Base-by-base conservation (phyloP, 2,113 vertebrate species). In the Cyprinus carpio region DNA sequence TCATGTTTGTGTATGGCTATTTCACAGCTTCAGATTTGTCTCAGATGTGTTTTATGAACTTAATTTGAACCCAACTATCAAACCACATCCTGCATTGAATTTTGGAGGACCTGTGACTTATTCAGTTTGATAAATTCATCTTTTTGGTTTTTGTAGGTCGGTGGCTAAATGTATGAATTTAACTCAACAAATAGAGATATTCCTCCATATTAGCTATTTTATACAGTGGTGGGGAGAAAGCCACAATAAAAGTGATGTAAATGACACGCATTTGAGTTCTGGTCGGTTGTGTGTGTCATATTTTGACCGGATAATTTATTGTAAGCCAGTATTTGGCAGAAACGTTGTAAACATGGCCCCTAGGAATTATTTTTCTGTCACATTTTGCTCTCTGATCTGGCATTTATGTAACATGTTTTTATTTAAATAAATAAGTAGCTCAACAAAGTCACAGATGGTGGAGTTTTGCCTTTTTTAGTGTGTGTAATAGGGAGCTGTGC, bases 361-460 rank as follows among this genome's bases (percentile, higher is more conserved):
- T 40, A 25, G 20, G 6, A 62, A 62, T 79, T 25, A 62, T 51
- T 62, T 62, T 79, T 23, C 7, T 51, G 40, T 82, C 27, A 64
- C 51, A 25, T 81, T 64, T 67, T 23, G 58, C n/a, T 9, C 20
- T 62, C 60, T 58, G 54, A 69, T 85, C 54, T 62, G 43, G 51
- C 12, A 3, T 77, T 78, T 83, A 85, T 67, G 4, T 83, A 83
- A 69, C 40, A 65, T 77, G 51, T 58, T 79, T 79, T 56, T 60
- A 60, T 58, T 60, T 60, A n/a, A 78, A 60, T n/a, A 60, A 78
- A 71, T 83, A 65, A 79, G 85, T 64, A 72, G 62, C 79, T 64
- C 60, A 64, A 85, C 10, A 37, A 65, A 69, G 82, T 79, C 80
- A 79, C 79, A 88, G 84, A 88, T 80, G 80, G 87, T 85, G 84